Evolutionary conservation across 2,888 invertebrate species (phyloP).

Genomic region (Cotesia congregata): DNA sequence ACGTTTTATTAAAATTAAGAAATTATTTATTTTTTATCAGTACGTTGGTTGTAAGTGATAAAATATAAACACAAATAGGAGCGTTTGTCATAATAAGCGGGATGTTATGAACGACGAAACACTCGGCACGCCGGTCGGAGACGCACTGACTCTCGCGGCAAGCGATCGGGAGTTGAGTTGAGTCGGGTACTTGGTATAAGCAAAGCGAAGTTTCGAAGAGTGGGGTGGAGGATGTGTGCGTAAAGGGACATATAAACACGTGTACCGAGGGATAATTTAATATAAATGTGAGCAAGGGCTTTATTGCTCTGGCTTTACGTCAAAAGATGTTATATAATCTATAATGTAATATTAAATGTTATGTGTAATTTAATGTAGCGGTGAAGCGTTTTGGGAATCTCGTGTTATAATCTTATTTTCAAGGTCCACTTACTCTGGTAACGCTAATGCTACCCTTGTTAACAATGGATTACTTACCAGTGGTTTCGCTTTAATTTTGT

Average conservation of each 20-base stretch:
- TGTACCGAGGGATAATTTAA: slow-evolving; percentile 12
- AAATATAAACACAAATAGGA: not conserved
- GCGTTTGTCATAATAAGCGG: too few species aligned
- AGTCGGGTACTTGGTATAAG: slow-evolving; percentile 27
- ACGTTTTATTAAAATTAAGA: not conserved
- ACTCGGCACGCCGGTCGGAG: slow-evolving; percentile 60
- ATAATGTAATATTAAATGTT: too few species aligned
- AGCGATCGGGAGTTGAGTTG: slow-evolving; percentile 44
- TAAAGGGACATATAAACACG: not conserved
- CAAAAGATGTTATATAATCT: not conserved
- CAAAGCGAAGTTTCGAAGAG: not conserved
- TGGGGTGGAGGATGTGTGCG: slow-evolving; percentile 8
- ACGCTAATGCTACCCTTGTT: not conserved
- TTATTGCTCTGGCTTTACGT: not conserved
- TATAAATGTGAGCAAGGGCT: slow-evolving; percentile 11
- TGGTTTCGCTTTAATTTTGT: not conserved
- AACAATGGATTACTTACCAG: slow-evolving; percentile 3
- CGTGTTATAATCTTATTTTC: slow-evolving; percentile 10
- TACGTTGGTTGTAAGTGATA: not conserved
- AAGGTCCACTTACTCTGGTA: not conserved
- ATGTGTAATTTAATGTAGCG: too few species aligned
- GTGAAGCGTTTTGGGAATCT: too few species aligned
- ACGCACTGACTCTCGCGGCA: slow-evolving; percentile 58
- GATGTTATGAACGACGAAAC: slow-evolving; percentile 38
- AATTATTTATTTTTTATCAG: not conserved